Percentiles rank a stretch among this genome's conserved stretches.
These are phyloP conservation scores for Oscheius sp. DNA, from an alignment of 2,888 invertebrate genomes.

Conservation along the genomic window DNA sequence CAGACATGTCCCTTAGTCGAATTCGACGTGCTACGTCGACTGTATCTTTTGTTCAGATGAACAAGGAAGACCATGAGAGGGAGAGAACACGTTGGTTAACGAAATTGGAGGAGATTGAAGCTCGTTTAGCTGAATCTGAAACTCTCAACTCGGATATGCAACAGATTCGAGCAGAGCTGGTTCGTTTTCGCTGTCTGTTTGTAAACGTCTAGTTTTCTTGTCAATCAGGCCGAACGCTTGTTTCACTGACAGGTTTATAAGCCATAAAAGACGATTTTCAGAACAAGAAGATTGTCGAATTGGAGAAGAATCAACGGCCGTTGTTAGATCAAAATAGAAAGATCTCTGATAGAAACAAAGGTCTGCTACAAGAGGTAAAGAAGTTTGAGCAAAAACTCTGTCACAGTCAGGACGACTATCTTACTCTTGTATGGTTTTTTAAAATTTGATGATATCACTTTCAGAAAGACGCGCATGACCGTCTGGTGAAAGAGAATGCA, in stretches of 20 bases:
- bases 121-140: conserved; percentile 56
- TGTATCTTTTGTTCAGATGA: conserved; percentile 41
- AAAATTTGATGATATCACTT: conserved; percentile 12
- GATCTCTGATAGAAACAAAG: conserved; percentile 62
- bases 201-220: not conserved
- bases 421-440: conserved; percentile 55
- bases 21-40: conserved; percentile 29
- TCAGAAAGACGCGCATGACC: conserved; percentile 66
- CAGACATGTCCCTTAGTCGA: conserved; percentile 22
- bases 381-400: conserved; percentile 61
- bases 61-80: conserved; percentile 67
- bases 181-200: conserved; percentile 38
- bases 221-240: conserved; percentile 5
- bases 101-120: conserved; percentile 65
- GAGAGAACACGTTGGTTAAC: conserved; percentile 63
- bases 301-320: conserved; percentile 66
- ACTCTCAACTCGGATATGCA: conserved; percentile 61
- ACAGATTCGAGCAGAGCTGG: conserved; percentile 66
- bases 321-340: conserved; percentile 66
- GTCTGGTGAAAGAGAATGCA: conserved; percentile 63
- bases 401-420: conserved; percentile 64
- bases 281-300: conserved; percentile 69
- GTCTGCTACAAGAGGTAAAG: conserved; percentile 53
- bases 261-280: conserved; percentile 38
- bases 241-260: not conserved